A percentile compares a stretch with the other conserved stretches of the same genome.
Conservation (phyloP, 2,113 vertebrate species). For the Indri indri region DNA sequence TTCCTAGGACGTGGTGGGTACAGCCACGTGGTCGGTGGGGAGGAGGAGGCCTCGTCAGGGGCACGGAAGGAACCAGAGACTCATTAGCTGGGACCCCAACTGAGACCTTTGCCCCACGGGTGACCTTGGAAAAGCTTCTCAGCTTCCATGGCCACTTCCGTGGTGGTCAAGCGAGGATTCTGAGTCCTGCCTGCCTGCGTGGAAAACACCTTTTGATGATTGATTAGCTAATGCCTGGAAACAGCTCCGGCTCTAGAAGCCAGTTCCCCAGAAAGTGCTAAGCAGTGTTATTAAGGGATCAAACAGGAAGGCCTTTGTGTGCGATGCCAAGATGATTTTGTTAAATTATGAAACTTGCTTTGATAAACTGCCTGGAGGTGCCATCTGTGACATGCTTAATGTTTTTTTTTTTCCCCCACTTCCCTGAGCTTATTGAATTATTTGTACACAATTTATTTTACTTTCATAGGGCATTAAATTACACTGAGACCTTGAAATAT, state of each 20-base stretch:
- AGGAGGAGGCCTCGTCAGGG: fast-evolving
- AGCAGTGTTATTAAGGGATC: slow-evolving; percentile 55
- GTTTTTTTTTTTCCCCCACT: background rate
- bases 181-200: background rate
- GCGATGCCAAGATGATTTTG: slow-evolving; percentile 43
- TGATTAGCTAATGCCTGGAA: slow-evolving; percentile 32
- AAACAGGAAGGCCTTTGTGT: slow-evolving; percentile 38
- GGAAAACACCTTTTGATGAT: slow-evolving; percentile 30
- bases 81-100: background rate
- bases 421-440: slow-evolving; percentile 35
- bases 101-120: background rate
- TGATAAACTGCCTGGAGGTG: slow-evolving; percentile 51
- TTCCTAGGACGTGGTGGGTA: background rate
- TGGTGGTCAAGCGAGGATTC: background rate
- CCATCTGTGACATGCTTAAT: background rate
- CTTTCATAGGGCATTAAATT: slow-evolving; percentile 32
- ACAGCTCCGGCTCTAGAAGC: background rate
- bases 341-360: slow-evolving; percentile 53
- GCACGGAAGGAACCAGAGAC: background rate
- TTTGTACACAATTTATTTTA: slow-evolving; percentile 61
- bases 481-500: slow-evolving; percentile 26
- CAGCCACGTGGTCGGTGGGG: fast-evolving
- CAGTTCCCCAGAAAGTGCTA: slow-evolving; percentile 37
- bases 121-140: background rate
- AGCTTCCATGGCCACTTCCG: background rate